Evolutionary conservation across 2,113 vertebrate genomes (phyloP).

Genomic region (Eurystomus gularis): DNA sequence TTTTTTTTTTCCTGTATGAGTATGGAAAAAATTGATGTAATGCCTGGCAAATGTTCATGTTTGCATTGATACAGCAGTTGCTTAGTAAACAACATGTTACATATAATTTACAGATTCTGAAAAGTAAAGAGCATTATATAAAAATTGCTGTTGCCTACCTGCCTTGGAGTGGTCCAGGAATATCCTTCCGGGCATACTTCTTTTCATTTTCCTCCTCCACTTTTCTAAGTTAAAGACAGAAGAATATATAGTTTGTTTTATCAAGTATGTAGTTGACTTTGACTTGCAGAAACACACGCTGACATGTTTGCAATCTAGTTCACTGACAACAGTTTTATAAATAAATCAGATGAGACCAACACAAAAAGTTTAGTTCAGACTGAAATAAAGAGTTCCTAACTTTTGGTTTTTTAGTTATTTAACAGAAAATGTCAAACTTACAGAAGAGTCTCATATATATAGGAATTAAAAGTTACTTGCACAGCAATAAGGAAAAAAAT

Average conservation of each 20-base stretch:
- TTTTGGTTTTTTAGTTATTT: background rate
- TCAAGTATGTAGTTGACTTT: background rate
- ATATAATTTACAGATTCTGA: background rate
- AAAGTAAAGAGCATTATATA: background rate
- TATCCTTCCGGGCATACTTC: slow-evolving; percentile 79
- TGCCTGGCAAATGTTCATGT: background rate
- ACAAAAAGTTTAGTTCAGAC: background rate
- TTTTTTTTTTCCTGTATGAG: background rate
- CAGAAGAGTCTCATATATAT: background rate
- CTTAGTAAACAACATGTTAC: background rate
- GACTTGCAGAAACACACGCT: background rate
- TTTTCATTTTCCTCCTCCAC: slow-evolving; percentile 77
- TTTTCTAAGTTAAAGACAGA: slow-evolving; percentile 73
- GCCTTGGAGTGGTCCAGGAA: slow-evolving; percentile 93
- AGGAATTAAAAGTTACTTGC: background rate
- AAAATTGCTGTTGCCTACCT: slow-evolving; percentile 76
- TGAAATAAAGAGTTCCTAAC: background rate
- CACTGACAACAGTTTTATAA: background rate
- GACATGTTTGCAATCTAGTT: background rate
- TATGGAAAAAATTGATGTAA: background rate
- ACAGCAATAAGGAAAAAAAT: background rate
- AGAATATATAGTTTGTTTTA: background rate
- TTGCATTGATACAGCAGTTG: background rate
- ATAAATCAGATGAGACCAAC: background rate
- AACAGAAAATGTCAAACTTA: background rate